Evolutionary conservation across 2,888 invertebrate genomes (phyloP).

Genomic region (Odontothrips loti): DNA sequence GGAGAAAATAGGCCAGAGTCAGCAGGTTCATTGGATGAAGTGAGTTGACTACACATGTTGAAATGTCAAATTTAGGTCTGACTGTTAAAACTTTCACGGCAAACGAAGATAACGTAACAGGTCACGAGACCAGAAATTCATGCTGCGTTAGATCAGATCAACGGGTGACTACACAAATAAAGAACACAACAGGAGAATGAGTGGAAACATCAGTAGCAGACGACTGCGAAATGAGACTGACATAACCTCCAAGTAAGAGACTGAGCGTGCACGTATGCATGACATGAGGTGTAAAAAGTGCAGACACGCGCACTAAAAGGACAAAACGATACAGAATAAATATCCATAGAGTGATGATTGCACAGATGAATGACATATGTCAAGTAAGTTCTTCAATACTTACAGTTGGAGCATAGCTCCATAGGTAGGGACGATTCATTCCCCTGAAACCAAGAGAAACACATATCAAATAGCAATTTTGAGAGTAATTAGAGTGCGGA

Average conservation of each 20-base stretch:
- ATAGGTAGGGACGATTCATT: constrained; percentile 94
- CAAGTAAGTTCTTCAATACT: constrained; percentile 50
- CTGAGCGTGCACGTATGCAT: background rate
- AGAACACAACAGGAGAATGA: background rate
- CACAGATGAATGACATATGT: constrained; percentile 35
- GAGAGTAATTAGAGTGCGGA: constrained; percentile 34
- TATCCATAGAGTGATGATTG: too few relatives aligned
- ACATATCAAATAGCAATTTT: constrained; percentile 14
- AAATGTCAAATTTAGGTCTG: too few relatives aligned
- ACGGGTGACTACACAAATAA: background rate
- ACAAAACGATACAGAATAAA: constrained; percentile 38
- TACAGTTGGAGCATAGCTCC: constrained; percentile 95
- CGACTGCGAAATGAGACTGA: background rate
- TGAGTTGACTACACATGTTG: too few relatives aligned
- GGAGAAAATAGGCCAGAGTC: too few relatives aligned
- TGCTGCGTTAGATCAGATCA: too few relatives aligned
- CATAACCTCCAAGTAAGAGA: constrained; percentile 31
- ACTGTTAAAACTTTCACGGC: background rate
- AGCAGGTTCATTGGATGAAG: too few relatives aligned
- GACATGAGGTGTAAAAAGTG: constrained; percentile 41
- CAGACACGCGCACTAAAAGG: constrained; percentile 29
- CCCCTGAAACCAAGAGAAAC: constrained; percentile 63
- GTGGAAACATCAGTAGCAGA: constrained; percentile 20
- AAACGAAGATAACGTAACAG: background rate
- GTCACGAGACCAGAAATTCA: background rate